Percentiles rank a stretch among this genome's conserved stretches.
Conservation (phyloP, 2,888 invertebrate genomes). For the Thereva unica region DNA sequence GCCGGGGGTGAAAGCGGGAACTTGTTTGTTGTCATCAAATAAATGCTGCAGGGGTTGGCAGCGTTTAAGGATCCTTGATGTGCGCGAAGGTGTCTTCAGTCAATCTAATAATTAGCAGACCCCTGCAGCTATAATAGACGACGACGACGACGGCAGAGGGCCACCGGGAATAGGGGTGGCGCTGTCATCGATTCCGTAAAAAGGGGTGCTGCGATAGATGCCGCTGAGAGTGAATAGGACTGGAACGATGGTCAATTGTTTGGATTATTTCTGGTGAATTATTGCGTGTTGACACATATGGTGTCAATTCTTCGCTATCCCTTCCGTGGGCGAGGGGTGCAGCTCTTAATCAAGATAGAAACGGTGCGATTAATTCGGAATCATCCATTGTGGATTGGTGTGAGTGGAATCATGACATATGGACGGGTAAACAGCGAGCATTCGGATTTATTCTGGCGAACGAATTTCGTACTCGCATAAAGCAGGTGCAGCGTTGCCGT, state of each 20-base stretch:
- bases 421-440: slow-evolving; percentile 18
- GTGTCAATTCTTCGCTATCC: slow-evolving; percentile 52
- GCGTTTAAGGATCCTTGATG: not conserved
- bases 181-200: not conserved
- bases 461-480: not conserved
- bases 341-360: slow-evolving; percentile 29
- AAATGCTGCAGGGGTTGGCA: not conserved
- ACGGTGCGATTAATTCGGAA: slow-evolving; percentile 32
- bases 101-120: slow-evolving; percentile 24
- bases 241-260: slow-evolving; percentile 54
- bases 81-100: slow-evolving; percentile 26
- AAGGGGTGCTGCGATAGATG: slow-evolving; percentile 11
- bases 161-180: not conserved
- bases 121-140: not conserved
- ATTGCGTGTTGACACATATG: slow-evolving; percentile 60
- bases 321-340: not conserved
- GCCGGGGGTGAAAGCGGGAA: not conserved
- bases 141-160: not conserved
- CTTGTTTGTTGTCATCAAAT: slow-evolving; percentile 1
- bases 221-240: slow-evolving; percentile 19
- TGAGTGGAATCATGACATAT: slow-evolving; percentile 33
- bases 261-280: slow-evolving; percentile 59
- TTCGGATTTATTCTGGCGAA: slow-evolving; percentile 12
- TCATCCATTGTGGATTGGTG: slow-evolving; percentile 18
- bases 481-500: not conserved